Evolutionary conservation across 2,797 vertebrate genomes (phyloP).

Genomic region (Pangasius mekongensis): DNA sequence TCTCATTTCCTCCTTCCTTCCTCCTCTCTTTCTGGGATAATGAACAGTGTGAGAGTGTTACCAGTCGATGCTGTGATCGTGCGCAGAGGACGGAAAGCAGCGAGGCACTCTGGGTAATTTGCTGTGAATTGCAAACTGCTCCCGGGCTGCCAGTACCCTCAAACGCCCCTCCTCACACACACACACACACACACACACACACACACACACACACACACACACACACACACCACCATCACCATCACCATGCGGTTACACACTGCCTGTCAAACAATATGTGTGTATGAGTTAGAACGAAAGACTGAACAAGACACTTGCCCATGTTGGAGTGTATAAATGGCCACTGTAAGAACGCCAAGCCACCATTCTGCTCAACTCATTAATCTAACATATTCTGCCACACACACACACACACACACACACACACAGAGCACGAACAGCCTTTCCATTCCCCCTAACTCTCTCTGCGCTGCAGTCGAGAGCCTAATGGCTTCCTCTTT

Average conservation of each 20-base stretch:
- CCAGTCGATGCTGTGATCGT: slow-evolving; percentile 21
- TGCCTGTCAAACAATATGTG: slow-evolving; percentile 30
- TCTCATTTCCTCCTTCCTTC: slow-evolving; percentile 23
- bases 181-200: slow-evolving; percentile 5
- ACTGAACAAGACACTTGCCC: slow-evolving; percentile 4
- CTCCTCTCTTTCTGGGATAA: slow-evolving; percentile 51
- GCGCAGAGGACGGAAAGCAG: slow-evolving; percentile 34
- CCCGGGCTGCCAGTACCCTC: slow-evolving; percentile 29
- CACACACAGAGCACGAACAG: slow-evolving; percentile 13
- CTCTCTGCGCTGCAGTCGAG: slow-evolving; percentile 19
- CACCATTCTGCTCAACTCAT: slow-evolving; percentile 17
- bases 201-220: not conserved
- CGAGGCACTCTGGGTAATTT: slow-evolving; percentile 54
- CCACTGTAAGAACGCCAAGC: not conserved
- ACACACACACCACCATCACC: not conserved
- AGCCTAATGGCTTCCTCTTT: slow-evolving; percentile 26
- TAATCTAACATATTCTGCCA: slow-evolving; percentile 25
- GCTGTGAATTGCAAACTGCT: slow-evolving; percentile 46
- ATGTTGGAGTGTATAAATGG: slow-evolving; percentile 13
- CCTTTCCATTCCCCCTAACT: not conserved
- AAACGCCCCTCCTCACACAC: not conserved
- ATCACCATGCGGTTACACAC: not conserved
- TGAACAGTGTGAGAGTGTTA: slow-evolving; percentile 27
- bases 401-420: slow-evolving; percentile 12
- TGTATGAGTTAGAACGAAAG: slow-evolving; percentile 13